Conservation (phyloP, 2,797 vertebrate genomes). For the Adrianichthys oophorus region DNA sequence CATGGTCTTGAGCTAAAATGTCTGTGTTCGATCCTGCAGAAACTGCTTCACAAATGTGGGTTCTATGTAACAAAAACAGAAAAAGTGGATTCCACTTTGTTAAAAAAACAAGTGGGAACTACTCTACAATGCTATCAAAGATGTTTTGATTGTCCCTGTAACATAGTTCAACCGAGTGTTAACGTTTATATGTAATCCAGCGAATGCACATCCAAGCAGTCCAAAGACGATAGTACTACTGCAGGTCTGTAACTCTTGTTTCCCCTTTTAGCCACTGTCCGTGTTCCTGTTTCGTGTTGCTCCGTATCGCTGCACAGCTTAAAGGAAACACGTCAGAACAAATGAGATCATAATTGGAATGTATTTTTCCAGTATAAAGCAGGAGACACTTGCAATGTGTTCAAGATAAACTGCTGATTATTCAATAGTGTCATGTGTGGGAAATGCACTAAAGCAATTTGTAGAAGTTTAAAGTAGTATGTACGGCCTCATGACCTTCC, state of each 20-base stretch:
- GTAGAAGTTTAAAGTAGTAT: conserved; percentile 9
- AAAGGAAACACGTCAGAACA: neutral
- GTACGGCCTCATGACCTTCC: conserved; percentile 27
- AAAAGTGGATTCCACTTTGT: no score
- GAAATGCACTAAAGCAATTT: conserved; percentile 25
- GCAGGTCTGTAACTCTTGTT: neutral
- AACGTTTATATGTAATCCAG: neutral
- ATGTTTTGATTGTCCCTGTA: no score
- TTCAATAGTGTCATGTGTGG: conserved; percentile 13
- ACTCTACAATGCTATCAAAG: no score
- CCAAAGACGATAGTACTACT: neutral
- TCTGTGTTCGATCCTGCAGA: no score
- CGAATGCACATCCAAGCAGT: neutral
- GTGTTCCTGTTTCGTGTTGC: conserved; percentile 5
- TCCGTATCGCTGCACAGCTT: neutral
- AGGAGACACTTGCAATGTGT: conserved; percentile 1
- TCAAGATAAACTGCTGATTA: conserved; percentile 8
- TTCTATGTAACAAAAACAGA: no score
- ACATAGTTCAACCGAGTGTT: neutral
- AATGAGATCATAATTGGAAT: neutral
- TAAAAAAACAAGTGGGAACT: no score
- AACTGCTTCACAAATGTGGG: no score
- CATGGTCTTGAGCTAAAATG: no score
- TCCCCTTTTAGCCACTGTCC: conserved; percentile 25
- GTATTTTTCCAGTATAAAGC: conserved; percentile 7